These are phyloP conservation scores for Urosaurus nigricauda DNA, from an alignment of 2,797 vertebrate genomes.

Conservation along the genomic window DNA sequence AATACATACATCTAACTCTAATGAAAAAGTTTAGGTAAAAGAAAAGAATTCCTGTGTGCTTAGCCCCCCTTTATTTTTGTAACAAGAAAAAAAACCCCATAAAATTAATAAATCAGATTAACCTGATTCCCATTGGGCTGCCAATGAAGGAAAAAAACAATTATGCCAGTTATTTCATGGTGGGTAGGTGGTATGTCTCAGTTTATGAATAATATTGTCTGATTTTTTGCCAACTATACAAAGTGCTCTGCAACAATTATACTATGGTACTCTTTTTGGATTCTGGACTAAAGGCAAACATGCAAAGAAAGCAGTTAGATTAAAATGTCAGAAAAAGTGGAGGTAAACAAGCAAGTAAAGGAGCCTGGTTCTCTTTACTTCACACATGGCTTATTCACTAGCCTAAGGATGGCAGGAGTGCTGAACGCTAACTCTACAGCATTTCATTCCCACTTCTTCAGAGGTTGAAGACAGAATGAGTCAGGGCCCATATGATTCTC, in stretches of 20 bases:
- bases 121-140: neutral
- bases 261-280: too few relatives aligned
- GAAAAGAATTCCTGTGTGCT: too few relatives aligned
- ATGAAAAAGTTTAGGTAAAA: too few relatives aligned
- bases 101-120: too few relatives aligned
- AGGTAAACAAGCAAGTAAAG: neutral
- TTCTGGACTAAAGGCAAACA: neutral
- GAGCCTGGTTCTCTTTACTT: neutral
- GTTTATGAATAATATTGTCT: neutral
- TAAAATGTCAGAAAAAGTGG: neutral
- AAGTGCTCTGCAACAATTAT: neutral
- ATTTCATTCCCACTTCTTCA: neutral
- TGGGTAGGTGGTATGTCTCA: neutral
- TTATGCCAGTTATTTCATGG: neutral
- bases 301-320: neutral
- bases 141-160: neutral
- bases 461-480: neutral
- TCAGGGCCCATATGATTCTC: neutral
- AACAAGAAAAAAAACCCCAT: too few relatives aligned
- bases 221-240: neutral
- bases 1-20: too few relatives aligned
- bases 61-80: too few relatives aligned
- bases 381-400: neutral
- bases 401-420: neutral
- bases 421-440: neutral